Conservation (phyloP, 1,140 invertebrate genomes). For the Leptopilina clavipes region DNA sequence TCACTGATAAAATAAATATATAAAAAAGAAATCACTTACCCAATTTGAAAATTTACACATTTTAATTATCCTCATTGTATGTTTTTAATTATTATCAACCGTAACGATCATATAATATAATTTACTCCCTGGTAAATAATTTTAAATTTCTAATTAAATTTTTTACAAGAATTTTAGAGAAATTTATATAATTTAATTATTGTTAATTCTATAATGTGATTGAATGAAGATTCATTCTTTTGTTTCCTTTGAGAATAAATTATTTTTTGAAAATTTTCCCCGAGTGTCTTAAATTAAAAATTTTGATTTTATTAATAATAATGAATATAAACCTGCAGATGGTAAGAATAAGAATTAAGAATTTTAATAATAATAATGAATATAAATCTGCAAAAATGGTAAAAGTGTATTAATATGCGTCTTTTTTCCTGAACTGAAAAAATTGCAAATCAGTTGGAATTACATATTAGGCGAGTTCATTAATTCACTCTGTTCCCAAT, state of each 20-base stretch:
- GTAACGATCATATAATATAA: neutral
- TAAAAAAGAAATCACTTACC: neutral
- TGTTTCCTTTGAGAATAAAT: too few relatives aligned
- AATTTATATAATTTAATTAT: too few relatives aligned
- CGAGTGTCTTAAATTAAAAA: too few relatives aligned
- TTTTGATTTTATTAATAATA: too few relatives aligned
- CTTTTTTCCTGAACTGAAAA: neutral
- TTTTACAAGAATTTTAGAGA: too few relatives aligned
- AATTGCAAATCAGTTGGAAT: neutral
- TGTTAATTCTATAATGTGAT: too few relatives aligned
- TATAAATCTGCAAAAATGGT: neutral
- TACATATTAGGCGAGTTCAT: slow-evolving; percentile 7
- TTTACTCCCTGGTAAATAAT: neutral
- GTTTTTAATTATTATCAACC: neutral
- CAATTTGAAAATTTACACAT: neutral
- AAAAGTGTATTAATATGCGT: neutral
- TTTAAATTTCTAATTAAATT: neutral
- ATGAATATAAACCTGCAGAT: neutral
- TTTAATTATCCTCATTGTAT: neutral
- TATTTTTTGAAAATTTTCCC: too few relatives aligned
- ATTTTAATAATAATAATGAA: neutral
- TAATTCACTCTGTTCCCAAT: neutral
- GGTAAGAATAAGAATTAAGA: too few relatives aligned
- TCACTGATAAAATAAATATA: neutral
- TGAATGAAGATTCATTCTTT: too few relatives aligned